Conservation (phyloP, 2,888 invertebrate genomes). For the Hirtodrosophila alboralis region DNA sequence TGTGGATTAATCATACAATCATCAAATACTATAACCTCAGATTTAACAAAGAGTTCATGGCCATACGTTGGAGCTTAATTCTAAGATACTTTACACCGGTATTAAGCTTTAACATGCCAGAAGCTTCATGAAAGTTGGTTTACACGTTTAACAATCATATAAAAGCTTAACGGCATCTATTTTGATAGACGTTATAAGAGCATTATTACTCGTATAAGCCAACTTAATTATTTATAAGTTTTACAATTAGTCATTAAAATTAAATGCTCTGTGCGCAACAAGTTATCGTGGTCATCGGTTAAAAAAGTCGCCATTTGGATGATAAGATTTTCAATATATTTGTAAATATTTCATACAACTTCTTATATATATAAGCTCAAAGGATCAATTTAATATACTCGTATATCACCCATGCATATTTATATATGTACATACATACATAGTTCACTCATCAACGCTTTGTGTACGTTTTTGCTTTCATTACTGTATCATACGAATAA, state of each 20-base stretch:
- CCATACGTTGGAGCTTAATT: slow-evolving; percentile 20
- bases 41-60: slow-evolving; percentile 39
- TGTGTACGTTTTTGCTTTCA: slow-evolving; percentile 78
- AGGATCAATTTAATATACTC: slow-evolving; percentile 37
- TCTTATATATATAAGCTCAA: slow-evolving; percentile 36
- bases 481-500: slow-evolving; percentile 65
- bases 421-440: slow-evolving; percentile 18
- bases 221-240: slow-evolving; percentile 38
- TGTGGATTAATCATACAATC: slow-evolving; percentile 70
- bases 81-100: slow-evolving; percentile 7
- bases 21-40: slow-evolving; percentile 64
- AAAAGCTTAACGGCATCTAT: no score
- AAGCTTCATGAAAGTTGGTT: slow-evolving; percentile 17
- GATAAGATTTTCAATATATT: slow-evolving; percentile 35
- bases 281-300: slow-evolving; percentile 29
- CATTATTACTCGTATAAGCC: slow-evolving; percentile 15
- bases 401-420: slow-evolving; percentile 26
- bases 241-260: no score
- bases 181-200: no score
- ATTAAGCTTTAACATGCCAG: slow-evolving; percentile 15
- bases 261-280: slow-evolving; percentile 21
- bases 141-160: slow-evolving; percentile 5
- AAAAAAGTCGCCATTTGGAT: slow-evolving; percentile 26
- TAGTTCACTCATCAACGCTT: slow-evolving; percentile 73
- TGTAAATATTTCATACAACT: slow-evolving; percentile 59